Base-by-base conservation (phyloP, 2,888 invertebrate genomes). In the Coremacera marginata region DNA sequence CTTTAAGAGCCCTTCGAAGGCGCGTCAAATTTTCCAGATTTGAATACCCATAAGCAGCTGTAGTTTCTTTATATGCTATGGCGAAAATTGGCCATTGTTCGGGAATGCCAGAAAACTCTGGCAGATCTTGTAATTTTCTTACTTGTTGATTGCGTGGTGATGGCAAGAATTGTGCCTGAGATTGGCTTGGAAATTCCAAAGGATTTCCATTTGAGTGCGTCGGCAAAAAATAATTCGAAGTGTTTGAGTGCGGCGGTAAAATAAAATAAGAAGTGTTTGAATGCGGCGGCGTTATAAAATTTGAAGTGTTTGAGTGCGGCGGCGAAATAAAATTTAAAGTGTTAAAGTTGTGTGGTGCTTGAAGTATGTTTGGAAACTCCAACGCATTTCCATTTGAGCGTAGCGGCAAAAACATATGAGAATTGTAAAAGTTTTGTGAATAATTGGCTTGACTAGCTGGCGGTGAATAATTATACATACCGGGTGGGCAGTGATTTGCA, bases 71-170 rank as follows among this genome's bases (percentile, higher is more conserved):
- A 75, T 57, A 82, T 1, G 78, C 68, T 0, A 78, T 80, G 1
- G 73, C 62, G n/a, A 82, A 82, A 78, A 82, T 80, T 9, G 82
- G 82, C 82, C 81, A 82, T 62, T 82, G 79, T 70, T 81, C 82
- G 9, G 82, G 80, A 4, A 37, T 62, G 5, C 82, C 80, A 49
- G 75, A 60, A 68, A 82, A 82, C 9, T 77, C 77, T 5, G 81
- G 81, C 27, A 82, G 75, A 52, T 80, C 81, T 9, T 78, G 79
- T 2, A 78, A 62, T 19, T 81, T 82, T 9, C 80, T 16, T 16
- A 52, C 7, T 16, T 52, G 52, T 16, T 19, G 5, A 19, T 5
- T 19, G 52, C 5, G n/a, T 19, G 52, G 19, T 1, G 52, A 52
- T 37, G 37, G 5, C 37, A 37, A 1, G 37, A 7, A 37, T 37